A percentile compares a stretch with the other conserved stretches of the same genome.
Evolutionary conservation across 2,888 invertebrate species (phyloP).

Genomic region (Crossocerus cetratus): DNA sequence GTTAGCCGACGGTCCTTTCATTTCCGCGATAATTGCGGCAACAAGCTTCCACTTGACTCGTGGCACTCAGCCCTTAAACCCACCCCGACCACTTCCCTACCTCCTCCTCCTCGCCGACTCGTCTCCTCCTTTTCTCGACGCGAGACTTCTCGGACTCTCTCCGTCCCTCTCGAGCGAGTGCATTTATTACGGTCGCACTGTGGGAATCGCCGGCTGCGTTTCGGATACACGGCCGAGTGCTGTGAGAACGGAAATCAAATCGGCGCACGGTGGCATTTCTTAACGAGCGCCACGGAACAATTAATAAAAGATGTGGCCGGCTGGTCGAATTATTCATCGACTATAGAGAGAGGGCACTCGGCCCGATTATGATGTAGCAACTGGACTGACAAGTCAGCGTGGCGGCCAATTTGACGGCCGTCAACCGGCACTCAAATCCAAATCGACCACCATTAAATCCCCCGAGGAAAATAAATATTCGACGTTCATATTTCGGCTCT

Average conservation of each 20-base stretch:
- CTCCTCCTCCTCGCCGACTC: conserved; percentile 17
- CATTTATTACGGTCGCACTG: conserved; percentile 20
- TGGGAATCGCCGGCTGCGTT: conserved; percentile 35
- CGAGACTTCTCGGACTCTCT: no score
- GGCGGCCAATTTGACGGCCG: conserved; percentile 22
- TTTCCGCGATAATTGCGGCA: conserved; percentile 63
- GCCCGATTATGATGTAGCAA: no score
- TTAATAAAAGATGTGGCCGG: no score
- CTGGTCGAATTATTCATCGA: no score
- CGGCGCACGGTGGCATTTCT: no score
- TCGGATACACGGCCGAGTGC: no score
- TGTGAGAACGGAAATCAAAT: no score
- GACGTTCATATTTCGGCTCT: background rate
- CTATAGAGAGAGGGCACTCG: no score
- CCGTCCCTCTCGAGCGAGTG: no score
- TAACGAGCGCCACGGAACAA: no score
- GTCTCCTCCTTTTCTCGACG: conserved; percentile 13
- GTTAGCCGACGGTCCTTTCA: conserved; percentile 48
- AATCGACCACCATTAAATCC: no score
- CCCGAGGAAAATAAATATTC: background rate
- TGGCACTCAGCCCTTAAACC: conserved; percentile 50
- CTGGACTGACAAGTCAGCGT: conserved; percentile 3
- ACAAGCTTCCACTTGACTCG: conserved; percentile 65
- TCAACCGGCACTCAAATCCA: conserved; percentile 8
- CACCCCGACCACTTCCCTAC: conserved; percentile 12